Evolutionary conservation across 2,888 invertebrate genomes (phyloP).

Genomic region (Philereme transversata): DNA sequence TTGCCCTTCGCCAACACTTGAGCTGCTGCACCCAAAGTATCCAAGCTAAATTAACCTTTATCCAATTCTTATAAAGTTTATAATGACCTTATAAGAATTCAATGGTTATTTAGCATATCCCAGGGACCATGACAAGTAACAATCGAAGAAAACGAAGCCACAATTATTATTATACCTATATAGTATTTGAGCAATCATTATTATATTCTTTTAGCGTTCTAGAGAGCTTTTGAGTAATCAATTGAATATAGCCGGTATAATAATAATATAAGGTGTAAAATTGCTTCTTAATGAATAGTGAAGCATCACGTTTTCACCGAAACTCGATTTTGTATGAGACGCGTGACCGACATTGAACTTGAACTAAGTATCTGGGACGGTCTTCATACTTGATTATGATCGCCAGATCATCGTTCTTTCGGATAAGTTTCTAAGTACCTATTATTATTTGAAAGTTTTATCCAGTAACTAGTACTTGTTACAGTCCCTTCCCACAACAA

Average conservation of each 20-base stretch:
- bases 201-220: constrained; percentile 25
- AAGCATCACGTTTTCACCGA: constrained; percentile 33
- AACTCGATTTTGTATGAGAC: constrained; percentile 40
- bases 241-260: constrained; percentile 14
- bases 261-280: constrained; percentile 26
- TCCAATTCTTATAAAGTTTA: background rate
- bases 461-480: too few species aligned
- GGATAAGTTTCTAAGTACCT: background rate
- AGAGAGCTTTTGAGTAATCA: constrained; percentile 7
- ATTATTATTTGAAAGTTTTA: too few species aligned
- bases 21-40: background rate
- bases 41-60: constrained; percentile 20
- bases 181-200: constrained; percentile 35
- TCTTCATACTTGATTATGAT: constrained; percentile 15
- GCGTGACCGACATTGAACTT: constrained; percentile 53
- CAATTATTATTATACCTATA: too few species aligned
- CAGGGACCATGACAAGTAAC: constrained; percentile 33
- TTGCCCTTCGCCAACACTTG: constrained; percentile 12
- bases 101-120: constrained; percentile 24
- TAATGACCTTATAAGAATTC: background rate
- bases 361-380: constrained; percentile 26
- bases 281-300: constrained; percentile 15
- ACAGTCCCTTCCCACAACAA: too few species aligned
- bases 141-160: constrained; percentile 22
- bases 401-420: constrained; percentile 1